Evolutionary conservation across 2,113 vertebrate genomes (phyloP).

Genomic region (Microcebus lehilahytsara): DNA sequence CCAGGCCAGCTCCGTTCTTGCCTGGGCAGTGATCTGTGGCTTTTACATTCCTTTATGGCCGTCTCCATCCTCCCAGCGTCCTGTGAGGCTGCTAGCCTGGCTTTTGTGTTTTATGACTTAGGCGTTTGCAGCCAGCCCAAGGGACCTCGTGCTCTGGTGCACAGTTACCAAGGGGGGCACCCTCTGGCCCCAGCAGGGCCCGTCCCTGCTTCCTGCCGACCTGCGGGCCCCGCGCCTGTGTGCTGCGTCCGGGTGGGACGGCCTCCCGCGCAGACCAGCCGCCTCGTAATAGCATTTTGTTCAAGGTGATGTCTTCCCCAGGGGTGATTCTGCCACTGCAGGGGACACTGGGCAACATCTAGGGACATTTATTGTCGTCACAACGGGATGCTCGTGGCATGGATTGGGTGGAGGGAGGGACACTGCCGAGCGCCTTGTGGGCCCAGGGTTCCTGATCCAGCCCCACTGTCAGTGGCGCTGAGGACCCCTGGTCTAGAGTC

Average conservation of each 20-base stretch:
- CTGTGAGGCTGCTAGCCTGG: not conserved
- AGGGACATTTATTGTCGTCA: not conserved
- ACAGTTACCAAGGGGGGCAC: not conserved
- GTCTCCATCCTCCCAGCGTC: not conserved
- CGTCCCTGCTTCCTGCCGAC: accelerated
- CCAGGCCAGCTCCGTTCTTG: not conserved
- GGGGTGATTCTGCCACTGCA: not conserved
- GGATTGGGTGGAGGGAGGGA: not conserved
- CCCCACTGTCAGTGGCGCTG: not conserved
- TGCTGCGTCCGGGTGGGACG: not conserved
- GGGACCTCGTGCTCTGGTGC: not conserved
- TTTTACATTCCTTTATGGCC: accelerated
- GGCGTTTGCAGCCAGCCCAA: not conserved
- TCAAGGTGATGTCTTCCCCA: not conserved
- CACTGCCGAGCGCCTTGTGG: not conserved
- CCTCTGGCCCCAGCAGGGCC: not conserved
- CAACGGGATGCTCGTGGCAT: not conserved
- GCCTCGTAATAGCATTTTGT: not conserved
- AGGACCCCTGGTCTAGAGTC: not conserved
- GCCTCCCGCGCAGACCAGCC: accelerated
- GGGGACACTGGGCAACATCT: not conserved
- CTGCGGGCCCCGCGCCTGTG: not conserved
- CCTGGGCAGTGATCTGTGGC: not conserved
- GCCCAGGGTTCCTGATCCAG: not conserved
- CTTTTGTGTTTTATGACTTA: no score